These are phyloP conservation scores for Dipodomys ordii DNA, from an alignment of 2,113 vertebrate species.

Conservation along the genomic window DNA sequence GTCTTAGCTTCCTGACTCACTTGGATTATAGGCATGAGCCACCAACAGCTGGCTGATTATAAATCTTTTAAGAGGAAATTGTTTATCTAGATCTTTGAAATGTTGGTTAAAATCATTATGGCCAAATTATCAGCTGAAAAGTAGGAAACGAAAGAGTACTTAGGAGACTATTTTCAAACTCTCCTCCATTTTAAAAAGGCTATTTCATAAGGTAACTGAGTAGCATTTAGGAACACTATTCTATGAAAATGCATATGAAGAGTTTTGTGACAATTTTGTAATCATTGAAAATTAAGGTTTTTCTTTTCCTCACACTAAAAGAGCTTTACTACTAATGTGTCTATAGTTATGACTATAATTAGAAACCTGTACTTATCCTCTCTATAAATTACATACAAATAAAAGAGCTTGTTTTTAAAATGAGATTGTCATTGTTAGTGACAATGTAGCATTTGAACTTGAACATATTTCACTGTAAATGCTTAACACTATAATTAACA, in stretches of 20 bases:
- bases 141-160: not conserved
- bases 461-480: not conserved
- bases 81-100: constrained; percentile 59
- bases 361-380: constrained; percentile 51
- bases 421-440: constrained; percentile 45
- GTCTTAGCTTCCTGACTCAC: no score
- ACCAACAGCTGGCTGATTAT: no score
- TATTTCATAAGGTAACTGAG: not conserved
- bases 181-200: not conserved
- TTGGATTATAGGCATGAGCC: no score
- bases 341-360: constrained; percentile 10
- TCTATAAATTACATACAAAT: constrained; percentile 30
- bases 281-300: constrained; percentile 46
- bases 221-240: not conserved
- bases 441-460: constrained; percentile 12
- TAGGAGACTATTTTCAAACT: constrained; percentile 46
- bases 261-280: constrained; percentile 36
- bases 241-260: constrained; percentile 17
- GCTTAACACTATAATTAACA: not conserved
- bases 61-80: constrained; percentile 54
- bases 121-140: constrained; percentile 52
- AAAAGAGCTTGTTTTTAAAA: constrained; percentile 55
- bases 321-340: constrained; percentile 57
- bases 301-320: constrained; percentile 44
- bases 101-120: constrained; percentile 61